Evolutionary conservation across 2,797 vertebrate species (phyloP), one percentile per base, ranked within the genome.

Genomic region (Nannoperca obscura): DNA sequence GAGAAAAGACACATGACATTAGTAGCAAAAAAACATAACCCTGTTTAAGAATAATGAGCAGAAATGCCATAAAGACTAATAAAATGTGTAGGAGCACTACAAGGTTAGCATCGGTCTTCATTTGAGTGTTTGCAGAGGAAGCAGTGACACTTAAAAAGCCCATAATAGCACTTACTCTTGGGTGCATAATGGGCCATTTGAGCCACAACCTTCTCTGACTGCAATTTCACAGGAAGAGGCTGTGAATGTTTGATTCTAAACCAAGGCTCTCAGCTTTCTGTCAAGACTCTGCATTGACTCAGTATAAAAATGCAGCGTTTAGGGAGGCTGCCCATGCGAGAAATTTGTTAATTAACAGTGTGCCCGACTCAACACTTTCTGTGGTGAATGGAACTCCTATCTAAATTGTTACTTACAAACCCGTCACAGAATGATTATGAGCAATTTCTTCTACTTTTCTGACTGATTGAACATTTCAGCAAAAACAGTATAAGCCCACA

Each of bases 321-420:
- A 91, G 73, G 67, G 60, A 77, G 89, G 80, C 78, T 80, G 77
- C 82, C 76, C 91, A 93, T 83, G 92, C 86, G 70, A 87, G 83
- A 90, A 86, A 94, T 91, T 81, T 91, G 88, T 89, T 93, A 90
- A 95, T 94, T 94, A 94, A 92, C 86, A 87, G 75, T 84, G 80
- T 85, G 78, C 85, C 87, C 71, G 74, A 86, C 88, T 91, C 82
- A 84, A 85, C 83, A 83, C 67, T 91, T 89, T 86, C 61, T 73
- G 50, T 69, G 58, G 65, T 88, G 86, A 90, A 90, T 88, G 80
- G 82, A 86, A 87, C 73, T 79, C 78, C 65, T 90, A 92, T 91
- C 86, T 88, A 90, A 89, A 85, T 90, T 84, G 86, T 92, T 85
- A 84, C 82, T 90, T 87, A 84, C 77, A 86, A 91, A 86, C 70